phyloP scores from a whole-genome alignment of 2,797 vertebrate species.

The Labroides dimidiatus region DNA sequence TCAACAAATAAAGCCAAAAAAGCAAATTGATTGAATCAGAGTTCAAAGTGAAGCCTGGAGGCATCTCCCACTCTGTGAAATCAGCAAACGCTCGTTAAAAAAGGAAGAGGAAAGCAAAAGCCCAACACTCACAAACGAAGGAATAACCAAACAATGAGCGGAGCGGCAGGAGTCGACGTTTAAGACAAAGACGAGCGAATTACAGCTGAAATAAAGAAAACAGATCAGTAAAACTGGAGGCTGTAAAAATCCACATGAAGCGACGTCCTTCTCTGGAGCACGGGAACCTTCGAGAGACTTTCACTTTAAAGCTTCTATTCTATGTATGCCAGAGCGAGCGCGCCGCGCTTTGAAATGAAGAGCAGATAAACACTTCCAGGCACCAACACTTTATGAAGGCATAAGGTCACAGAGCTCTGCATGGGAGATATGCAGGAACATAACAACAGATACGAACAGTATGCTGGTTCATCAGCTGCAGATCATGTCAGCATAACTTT shows the following conservation, averaged over 20 bases:
- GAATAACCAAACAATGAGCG: background rate
- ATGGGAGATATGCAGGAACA: conserved; percentile 5
- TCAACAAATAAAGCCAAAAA: background rate
- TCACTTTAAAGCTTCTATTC: background rate
- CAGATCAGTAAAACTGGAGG: background rate
- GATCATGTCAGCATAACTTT: conserved; percentile 29
- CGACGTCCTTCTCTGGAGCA: background rate
- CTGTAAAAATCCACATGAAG: background rate
- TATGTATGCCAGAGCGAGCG: background rate
- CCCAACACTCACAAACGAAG: background rate
- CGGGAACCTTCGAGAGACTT: background rate
- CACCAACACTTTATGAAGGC: background rate
- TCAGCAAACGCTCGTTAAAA: background rate
- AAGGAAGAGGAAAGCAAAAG: background rate
- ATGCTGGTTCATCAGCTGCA: conserved; percentile 6
- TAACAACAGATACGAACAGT: conserved; percentile 10
- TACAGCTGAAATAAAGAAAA: background rate
- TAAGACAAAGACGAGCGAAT: background rate
- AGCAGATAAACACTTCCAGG: background rate
- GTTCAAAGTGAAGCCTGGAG: background rate
- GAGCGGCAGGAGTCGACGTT: background rate
- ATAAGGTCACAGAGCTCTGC: conserved; percentile 10
- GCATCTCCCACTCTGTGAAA: background rate
- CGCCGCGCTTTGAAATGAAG: background rate
- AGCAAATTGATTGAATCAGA: background rate